Evolutionary conservation across 2,888 invertebrate genomes (phyloP).

Genomic region (Xanthorhoe designata): DNA sequence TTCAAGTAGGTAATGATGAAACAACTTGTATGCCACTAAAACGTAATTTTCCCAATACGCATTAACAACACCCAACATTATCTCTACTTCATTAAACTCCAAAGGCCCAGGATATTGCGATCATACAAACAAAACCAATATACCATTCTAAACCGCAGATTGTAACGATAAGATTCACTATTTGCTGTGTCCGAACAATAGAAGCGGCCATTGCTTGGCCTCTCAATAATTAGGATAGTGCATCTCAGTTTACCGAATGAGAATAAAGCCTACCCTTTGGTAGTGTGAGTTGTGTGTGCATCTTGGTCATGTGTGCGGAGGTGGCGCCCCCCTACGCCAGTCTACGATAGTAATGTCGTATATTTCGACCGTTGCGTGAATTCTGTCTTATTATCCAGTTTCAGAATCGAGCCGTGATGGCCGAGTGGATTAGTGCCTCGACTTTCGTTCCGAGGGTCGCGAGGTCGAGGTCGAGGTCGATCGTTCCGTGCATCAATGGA

Average conservation of each 20-base stretch:
- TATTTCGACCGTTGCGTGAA: conserved; percentile 70
- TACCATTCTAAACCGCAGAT: conserved; percentile 41
- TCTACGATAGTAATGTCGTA: conserved; percentile 74
- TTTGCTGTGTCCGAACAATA: conserved; percentile 58
- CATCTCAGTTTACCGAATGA: conserved; percentile 85
- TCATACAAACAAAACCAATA: conserved; percentile 41
- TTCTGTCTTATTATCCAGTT: conserved; percentile 65
- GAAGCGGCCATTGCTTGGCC: conserved; percentile 61
- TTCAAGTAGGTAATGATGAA: too few species aligned
- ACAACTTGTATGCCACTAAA: neutral
- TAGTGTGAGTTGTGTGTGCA: conserved; percentile 65
- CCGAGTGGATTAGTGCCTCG: too few species aligned
- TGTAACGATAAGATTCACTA: conserved; percentile 40
- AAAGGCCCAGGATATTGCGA: conserved; percentile 38
- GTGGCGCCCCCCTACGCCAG: conserved; percentile 63
- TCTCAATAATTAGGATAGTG: conserved; percentile 87
- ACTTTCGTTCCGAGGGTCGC: too few species aligned
- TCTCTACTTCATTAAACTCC: conserved; percentile 36
- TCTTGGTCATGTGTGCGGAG: conserved; percentile 61
- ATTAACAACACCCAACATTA: conserved; percentile 32
- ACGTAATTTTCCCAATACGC: conserved; percentile 6
- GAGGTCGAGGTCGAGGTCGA: too few species aligned
- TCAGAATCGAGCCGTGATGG: too few species aligned
- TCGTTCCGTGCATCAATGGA: too few species aligned
- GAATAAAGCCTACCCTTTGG: conserved; percentile 80